These are phyloP conservation scores for Propithecus coquereli DNA, from an alignment of 2,113 vertebrate species.

Conservation along the genomic window DNA sequence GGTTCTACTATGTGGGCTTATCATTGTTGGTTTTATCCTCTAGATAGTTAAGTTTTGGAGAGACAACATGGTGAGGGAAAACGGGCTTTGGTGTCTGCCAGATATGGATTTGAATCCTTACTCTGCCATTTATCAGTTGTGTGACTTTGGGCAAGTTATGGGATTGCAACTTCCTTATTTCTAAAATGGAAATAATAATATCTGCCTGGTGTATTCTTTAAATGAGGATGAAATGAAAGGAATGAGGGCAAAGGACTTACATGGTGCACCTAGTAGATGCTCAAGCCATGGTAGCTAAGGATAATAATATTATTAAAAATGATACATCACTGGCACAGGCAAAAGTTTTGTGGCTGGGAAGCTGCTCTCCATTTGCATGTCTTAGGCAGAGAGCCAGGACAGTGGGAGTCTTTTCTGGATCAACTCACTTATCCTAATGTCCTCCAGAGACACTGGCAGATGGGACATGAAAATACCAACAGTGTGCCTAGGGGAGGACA, in stretches of 20 bases:
- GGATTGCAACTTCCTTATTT: constrained; percentile 21
- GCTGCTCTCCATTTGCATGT: constrained; percentile 36
- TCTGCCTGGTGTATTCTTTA: constrained; percentile 9
- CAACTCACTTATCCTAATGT: constrained; percentile 64
- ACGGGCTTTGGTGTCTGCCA: background rate
- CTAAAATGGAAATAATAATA: constrained; percentile 9
- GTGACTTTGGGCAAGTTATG: background rate
- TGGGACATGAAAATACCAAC: constrained; percentile 67
- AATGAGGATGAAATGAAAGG: constrained; percentile 7
- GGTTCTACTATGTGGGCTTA: background rate
- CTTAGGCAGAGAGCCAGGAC: constrained; percentile 63
- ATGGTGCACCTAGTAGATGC: background rate
- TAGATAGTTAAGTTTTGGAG: background rate
- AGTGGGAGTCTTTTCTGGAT: constrained; percentile 66
- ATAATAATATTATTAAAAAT: constrained; percentile 8
- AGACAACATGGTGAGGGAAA: background rate
- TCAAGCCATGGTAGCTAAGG: background rate
- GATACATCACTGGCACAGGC: constrained; percentile 1
- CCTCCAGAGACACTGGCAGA: constrained; percentile 68
- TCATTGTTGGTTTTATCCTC: background rate
- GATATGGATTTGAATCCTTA: background rate
- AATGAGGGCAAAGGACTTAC: background rate
- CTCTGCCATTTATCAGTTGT: background rate
- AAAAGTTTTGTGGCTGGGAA: constrained; percentile 28
- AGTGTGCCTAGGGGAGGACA: constrained; percentile 53